Evolutionary conservation across 2,797 vertebrate genomes (phyloP), one percentile per base, ranked within the genome.

Genomic region (Hoplostethus mediterraneus): DNA sequence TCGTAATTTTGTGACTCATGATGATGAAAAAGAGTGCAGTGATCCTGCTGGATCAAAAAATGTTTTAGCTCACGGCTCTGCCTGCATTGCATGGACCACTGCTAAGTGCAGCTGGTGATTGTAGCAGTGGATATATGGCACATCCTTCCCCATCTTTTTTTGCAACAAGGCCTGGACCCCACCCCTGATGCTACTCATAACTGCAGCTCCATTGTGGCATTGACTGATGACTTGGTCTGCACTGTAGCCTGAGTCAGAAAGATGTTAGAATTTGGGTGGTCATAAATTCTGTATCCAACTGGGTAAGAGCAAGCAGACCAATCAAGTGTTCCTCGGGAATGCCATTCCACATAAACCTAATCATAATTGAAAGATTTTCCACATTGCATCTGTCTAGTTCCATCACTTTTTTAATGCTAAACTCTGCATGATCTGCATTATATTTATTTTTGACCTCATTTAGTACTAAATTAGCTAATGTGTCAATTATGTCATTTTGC

Each of bases 301-400:
- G 49, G 70, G 30, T 21, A 11, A 75, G 58, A 17, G 54, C 48
- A 75, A 79, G 36, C 58, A 75, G 55, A 47, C 59, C 59, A 66
- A 66, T 79, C 6, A 83, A 21, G 70, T 77, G 73, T 59, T 80
- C 57, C 52, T 71, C 60, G 66, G 65, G 65, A 51, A 70, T 38
- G 16, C 31, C 62, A 54, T 63, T 67, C 7, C 66, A 42, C 9
- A 71, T 49, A 79, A 79, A 83, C 2, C 8, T 5, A 56, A 67
- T 74, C 14, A 71, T 80, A 2, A 67, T 6, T 16, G 52, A 70
- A 40, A 76, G 10, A 70, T 80, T 45, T 75, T 21, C 51, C 17
- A 79, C 60, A 64, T 68, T 77, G 44, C 51, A 71, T 28, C 57
- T 76, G 28, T 59, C 21, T n/a, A 14, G 76, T 67, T 21, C 73